Conservation (phyloP, 2,888 invertebrate species). For the Trichogramma evanescens region DNA sequence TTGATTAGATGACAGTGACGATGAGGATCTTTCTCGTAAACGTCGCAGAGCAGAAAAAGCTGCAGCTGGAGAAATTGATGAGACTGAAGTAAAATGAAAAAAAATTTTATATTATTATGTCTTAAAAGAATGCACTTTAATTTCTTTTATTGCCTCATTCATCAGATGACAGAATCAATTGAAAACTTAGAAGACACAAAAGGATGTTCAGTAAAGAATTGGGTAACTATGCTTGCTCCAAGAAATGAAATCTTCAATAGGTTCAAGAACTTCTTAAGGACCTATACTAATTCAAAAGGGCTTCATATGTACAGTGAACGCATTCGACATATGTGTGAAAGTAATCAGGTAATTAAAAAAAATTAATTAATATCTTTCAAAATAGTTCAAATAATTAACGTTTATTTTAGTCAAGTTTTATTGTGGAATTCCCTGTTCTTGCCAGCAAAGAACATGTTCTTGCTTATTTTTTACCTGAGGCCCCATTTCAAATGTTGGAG, state of each 20-base stretch:
- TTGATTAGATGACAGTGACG: constrained; percentile 68
- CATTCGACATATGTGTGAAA: constrained; percentile 90
- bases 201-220: constrained; percentile 89
- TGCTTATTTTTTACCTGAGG: constrained; percentile 95
- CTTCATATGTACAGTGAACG: constrained; percentile 87
- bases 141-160: constrained; percentile 6
- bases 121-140: background rate
- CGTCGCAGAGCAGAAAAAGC: constrained; percentile 81
- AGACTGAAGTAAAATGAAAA: constrained; percentile 54
- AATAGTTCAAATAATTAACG: constrained; percentile 24
- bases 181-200: constrained; percentile 97
- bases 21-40: constrained; percentile 65
- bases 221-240: constrained; percentile 94
- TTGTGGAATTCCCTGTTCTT: constrained; percentile 86
- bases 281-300: constrained; percentile 79
- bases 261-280: constrained; percentile 86
- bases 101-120: constrained; percentile 5
- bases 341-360: constrained; percentile 56
- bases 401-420: constrained; percentile 62
- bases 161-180: constrained; percentile 82
- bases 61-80: constrained; percentile 70
- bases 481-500: constrained; percentile 92
- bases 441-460: constrained; percentile 87
- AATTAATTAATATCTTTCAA: background rate
- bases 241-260: constrained; percentile 91